phyloP scores from a whole-genome alignment of 2,888 invertebrate genomes.

The Euclidia mi region DNA sequence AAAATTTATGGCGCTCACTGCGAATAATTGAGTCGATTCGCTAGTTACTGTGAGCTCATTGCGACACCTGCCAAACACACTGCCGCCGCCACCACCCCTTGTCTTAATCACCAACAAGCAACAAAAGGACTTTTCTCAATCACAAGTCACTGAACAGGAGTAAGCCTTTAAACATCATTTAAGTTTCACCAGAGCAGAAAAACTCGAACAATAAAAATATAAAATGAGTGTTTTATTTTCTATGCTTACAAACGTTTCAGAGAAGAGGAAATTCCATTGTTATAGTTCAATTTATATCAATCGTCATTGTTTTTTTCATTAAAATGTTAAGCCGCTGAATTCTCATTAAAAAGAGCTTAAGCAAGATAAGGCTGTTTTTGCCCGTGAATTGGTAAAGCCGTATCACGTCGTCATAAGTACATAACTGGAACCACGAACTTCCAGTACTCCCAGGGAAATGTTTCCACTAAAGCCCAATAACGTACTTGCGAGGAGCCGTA shows the following conservation, averaged over 20 bases:
- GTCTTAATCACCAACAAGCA: slow-evolving; percentile 32
- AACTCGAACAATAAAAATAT: too few relatives aligned
- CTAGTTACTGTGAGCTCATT: slow-evolving; percentile 65
- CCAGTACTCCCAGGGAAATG: slow-evolving; percentile 72
- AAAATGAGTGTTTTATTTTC: too few relatives aligned
- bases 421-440: slow-evolving; percentile 67
- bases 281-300: too few relatives aligned
- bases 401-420: slow-evolving; percentile 64
- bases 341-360: slow-evolving; percentile 37
- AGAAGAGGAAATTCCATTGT: too few relatives aligned
- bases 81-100: slow-evolving; percentile 41
- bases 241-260: too few relatives aligned
- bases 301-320: not conserved
- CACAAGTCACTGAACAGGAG: not conserved
- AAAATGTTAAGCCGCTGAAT: not conserved
- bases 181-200: too few relatives aligned
- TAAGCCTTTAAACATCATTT: too few relatives aligned
- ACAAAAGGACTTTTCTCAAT: slow-evolving; percentile 27
- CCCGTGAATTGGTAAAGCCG: slow-evolving; percentile 63
- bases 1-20: slow-evolving; percentile 83
- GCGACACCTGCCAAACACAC: slow-evolving; percentile 70
- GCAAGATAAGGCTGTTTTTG: slow-evolving; percentile 49
- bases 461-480: slow-evolving; percentile 78
- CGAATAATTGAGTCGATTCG: slow-evolving; percentile 82
- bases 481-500: slow-evolving; percentile 82